Evolutionary conservation across 2,888 invertebrate genomes (phyloP).

Genomic region (Trachelus tabidus): DNA sequence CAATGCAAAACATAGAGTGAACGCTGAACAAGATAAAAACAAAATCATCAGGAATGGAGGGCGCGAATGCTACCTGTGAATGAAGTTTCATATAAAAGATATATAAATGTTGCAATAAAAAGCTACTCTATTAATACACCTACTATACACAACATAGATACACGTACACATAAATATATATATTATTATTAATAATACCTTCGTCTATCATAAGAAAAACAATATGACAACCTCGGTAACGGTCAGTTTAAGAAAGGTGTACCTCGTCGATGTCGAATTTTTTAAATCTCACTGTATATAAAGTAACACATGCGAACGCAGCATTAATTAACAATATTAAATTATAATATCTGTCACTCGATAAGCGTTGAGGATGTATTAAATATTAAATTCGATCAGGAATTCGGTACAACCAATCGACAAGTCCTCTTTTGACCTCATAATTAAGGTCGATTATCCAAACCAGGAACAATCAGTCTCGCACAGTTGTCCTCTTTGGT

Average conservation of each 20-base stretch:
- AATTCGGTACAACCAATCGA: too few relatives aligned
- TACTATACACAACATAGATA: too few relatives aligned
- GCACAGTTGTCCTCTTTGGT: neutral
- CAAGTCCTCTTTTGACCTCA: too few relatives aligned
- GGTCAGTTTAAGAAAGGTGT: slow-evolving; percentile 29
- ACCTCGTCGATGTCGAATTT: too few relatives aligned
- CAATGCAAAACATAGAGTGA: slow-evolving; percentile 10
- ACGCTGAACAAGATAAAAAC: neutral
- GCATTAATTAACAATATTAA: too few relatives aligned
- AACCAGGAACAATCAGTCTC: too few relatives aligned
- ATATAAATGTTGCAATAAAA: slow-evolving; percentile 54
- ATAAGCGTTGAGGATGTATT: too few relatives aligned
- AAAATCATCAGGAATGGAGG: slow-evolving; percentile 32
- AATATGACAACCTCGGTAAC: slow-evolving; percentile 43
- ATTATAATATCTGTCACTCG: too few relatives aligned
- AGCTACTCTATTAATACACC: slow-evolving; percentile 29
- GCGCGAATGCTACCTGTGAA: slow-evolving; percentile 59
- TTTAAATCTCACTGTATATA: too few relatives aligned
- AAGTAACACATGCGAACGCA: too few relatives aligned
- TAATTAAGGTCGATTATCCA: too few relatives aligned
- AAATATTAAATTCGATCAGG: too few relatives aligned
- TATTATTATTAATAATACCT: neutral
- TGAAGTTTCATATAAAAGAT: slow-evolving; percentile 56
- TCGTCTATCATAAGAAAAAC: slow-evolving; percentile 19
- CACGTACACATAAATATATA: slow-evolving; percentile 41